These are phyloP conservation scores for Sialis lutaria DNA, from an alignment of 2,888 invertebrate genomes.

Conservation along the genomic window DNA sequence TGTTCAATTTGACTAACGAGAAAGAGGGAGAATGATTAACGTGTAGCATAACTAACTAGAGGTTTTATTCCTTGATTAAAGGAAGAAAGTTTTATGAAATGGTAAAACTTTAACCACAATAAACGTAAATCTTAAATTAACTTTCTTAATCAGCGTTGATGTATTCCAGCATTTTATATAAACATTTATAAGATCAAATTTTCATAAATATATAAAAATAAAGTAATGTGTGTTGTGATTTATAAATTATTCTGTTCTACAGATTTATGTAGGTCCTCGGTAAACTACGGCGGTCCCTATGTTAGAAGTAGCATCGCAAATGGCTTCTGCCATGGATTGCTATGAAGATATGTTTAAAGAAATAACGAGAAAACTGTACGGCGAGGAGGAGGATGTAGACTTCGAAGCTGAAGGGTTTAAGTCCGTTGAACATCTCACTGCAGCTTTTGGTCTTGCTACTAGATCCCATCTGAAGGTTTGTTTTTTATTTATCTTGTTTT, in stretches of 20 bases:
- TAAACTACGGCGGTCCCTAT: constrained; percentile 7
- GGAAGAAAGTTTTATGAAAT: too few species aligned
- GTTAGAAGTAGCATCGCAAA: constrained; percentile 35
- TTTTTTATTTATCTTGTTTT: not conserved
- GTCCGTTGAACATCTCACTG: constrained; percentile 51
- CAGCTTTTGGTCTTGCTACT: constrained; percentile 57
- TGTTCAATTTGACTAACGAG: too few species aligned
- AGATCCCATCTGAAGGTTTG: constrained; percentile 14
- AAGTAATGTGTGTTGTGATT: not conserved
- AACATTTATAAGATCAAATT: too few species aligned
- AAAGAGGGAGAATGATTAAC: too few species aligned
- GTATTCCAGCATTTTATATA: too few species aligned
- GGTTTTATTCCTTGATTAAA: too few species aligned
- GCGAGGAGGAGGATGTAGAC: constrained; percentile 50
- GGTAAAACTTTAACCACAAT: too few species aligned
- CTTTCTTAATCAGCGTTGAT: too few species aligned
- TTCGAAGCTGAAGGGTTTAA: constrained; percentile 34
- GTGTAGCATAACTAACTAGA: too few species aligned
- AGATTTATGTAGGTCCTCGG: not conserved
- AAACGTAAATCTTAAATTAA: too few species aligned
- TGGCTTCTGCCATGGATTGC: constrained; percentile 43
- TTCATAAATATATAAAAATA: not conserved
- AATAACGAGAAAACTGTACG: constrained; percentile 80
- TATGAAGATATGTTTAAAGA: constrained; percentile 83
- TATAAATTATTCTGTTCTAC: not conserved